Base-by-base conservation (phyloP, 2,113 vertebrate genomes). In the Chloroceryle aenea region DNA sequence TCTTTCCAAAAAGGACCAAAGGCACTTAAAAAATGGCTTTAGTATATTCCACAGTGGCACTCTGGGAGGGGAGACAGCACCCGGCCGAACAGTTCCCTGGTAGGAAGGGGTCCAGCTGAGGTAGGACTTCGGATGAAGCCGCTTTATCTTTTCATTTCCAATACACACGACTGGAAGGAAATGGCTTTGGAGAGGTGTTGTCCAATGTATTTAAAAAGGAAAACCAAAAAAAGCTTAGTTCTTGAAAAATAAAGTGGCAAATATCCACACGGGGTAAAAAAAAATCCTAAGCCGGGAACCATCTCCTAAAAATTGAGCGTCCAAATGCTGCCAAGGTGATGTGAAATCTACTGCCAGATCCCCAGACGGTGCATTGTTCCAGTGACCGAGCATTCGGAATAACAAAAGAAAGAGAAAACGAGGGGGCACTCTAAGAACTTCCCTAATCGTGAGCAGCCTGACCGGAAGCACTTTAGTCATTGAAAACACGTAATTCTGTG, bases 1-100 rank as follows among this genome's bases (percentile, higher is more conserved):
- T 94, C 94, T 95, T 91, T 86, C 83, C 72, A 83, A 87, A 96
- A 82, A 71, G 71, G 89, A 90, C 87, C 64, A 71, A 97, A 97
- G 97, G 98, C 98, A 97, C 98, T 97, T 98, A 93, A 26, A 71
- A 67, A 90, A 85, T 97, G 97, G 97, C 97, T 97, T 97, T 74
- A 94, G 66, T 55, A 67, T 47, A 69, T 95, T 77, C 93, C 93
- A 94, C 82, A 85, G 47, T 80, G 97, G 94, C 71, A 59, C 84
- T 86, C 63, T 34, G 56, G 69, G 95, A 42, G 0, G 47, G 43
- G 52, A 93, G 85, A 86, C 82, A 88, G 94, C 82, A 14, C 89
- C 82, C 69, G 88, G 96, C 92, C 92, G 58, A 81, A 69, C 91
- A 45, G 91, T 64, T 94, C 93, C 92, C 59, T 30, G n/a, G 4